Evolutionary conservation across 2,113 vertebrate genomes (phyloP).

Genomic region (Phyllopteryx taeniolatus): DNA sequence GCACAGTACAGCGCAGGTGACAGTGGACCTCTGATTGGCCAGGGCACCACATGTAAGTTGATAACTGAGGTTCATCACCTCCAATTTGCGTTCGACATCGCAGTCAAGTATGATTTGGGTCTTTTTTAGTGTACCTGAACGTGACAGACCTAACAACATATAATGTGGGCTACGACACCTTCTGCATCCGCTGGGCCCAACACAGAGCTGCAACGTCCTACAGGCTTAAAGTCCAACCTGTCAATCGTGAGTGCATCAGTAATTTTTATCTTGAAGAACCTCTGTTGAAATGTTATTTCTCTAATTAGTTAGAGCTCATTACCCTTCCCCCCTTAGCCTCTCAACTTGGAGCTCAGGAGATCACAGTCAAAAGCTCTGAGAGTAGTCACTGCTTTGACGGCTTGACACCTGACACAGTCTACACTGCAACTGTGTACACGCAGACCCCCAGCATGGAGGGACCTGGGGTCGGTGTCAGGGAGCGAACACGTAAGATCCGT

Average conservation of each 20-base stretch:
- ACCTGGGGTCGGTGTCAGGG: constrained; percentile 84
- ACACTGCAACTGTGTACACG: constrained; percentile 85
- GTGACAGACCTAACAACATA: constrained; percentile 88
- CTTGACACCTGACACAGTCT: constrained; percentile 84
- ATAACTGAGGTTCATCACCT: background rate
- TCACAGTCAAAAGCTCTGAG: constrained; percentile 87
- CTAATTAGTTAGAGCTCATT: background rate
- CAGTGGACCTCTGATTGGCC: constrained; percentile 82
- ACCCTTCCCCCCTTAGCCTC: constrained; percentile 46
- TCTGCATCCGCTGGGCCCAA: constrained; percentile 88
- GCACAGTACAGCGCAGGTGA: constrained; percentile 89
- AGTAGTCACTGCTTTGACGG: constrained; percentile 87
- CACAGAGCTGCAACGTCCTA: constrained; percentile 93
- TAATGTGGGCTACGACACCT: constrained; percentile 84
- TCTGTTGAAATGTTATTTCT: background rate
- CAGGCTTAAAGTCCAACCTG: constrained; percentile 87
- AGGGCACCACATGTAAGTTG: constrained; percentile 88
- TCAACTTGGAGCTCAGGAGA: constrained; percentile 83
- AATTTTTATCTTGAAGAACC: background rate
- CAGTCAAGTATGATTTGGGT: background rate
- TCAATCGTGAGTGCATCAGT: constrained; percentile 74
- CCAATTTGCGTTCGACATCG: background rate
- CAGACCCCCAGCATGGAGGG: constrained; percentile 95
- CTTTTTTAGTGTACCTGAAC: constrained; percentile 86
- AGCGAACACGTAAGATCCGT: constrained; percentile 80